These are phyloP conservation scores for Fregata magnificens DNA, from an alignment of 2,113 vertebrate species.

Conservation along the genomic window DNA sequence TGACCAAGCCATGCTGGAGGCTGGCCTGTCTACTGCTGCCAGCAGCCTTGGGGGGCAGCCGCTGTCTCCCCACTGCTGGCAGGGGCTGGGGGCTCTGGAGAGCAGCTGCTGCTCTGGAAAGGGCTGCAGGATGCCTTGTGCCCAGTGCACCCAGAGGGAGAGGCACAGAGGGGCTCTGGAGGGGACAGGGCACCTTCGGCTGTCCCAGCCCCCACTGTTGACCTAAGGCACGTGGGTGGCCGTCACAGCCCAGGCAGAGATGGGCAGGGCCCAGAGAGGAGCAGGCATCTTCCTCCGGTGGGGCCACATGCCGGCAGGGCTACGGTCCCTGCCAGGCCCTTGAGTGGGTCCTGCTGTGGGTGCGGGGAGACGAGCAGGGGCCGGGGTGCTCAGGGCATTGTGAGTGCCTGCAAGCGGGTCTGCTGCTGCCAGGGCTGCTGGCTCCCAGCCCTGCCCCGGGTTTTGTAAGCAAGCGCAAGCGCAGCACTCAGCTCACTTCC, in stretches of 20 bases:
- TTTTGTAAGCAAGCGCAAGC: neutral
- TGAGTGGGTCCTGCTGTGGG: neutral
- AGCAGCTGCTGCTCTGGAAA: neutral
- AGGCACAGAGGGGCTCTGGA: neutral
- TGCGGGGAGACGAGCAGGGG: neutral
- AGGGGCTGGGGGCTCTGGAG: neutral
- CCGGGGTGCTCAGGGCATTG: too few species aligned
- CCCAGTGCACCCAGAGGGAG: neutral
- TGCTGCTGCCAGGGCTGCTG: neutral
- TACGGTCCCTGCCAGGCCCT: neutral
- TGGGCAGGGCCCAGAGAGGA: neutral
- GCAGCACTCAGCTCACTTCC: neutral
- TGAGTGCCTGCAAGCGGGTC: too few species aligned
- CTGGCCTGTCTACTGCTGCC: neutral
- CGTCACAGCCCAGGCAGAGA: neutral
- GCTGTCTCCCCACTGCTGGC: neutral
- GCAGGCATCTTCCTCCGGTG: neutral
- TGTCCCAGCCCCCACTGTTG: neutral
- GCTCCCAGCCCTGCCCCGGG: neutral
- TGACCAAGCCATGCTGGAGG: neutral
- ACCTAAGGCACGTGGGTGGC: neutral
- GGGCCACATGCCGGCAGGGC: fast-evolving
- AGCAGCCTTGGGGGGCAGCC: fast-evolving
- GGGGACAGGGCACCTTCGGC: neutral
- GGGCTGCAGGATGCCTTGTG: neutral